phyloP scores from a whole-genome alignment of 2,113 vertebrate genomes.

The Micronycteris hirsuta region DNA sequence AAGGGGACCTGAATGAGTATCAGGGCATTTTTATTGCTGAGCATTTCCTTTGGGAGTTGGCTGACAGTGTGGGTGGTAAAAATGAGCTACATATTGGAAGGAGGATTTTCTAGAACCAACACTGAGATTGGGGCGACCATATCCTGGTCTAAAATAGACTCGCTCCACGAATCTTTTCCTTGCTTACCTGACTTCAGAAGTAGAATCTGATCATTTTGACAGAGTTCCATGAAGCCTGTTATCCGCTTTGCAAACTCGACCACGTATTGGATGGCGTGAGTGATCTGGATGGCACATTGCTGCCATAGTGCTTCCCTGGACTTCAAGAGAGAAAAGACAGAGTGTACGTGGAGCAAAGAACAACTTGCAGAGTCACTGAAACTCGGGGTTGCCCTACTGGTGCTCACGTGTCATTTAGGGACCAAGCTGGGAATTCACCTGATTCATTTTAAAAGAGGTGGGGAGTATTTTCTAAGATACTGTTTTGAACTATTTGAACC shows the following conservation, averaged over 20 bases:
- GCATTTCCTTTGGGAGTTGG: constrained; percentile 30
- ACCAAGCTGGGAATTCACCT: not conserved
- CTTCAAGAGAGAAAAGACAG: constrained; percentile 77
- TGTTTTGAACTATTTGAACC: not conserved
- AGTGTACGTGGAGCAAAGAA: not conserved
- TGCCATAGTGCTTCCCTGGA: constrained; percentile 97
- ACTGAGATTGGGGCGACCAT: not conserved
- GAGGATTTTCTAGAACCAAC: constrained; percentile 30
- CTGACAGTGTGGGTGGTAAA: constrained; percentile 63
- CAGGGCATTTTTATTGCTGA: constrained; percentile 55
- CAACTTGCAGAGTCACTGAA: not conserved
- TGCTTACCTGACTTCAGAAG: constrained; percentile 97
- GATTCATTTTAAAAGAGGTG: not conserved
- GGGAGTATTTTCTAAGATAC: not conserved
- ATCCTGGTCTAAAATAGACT: not conserved
- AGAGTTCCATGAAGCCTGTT: constrained; percentile 99
- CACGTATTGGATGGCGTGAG: constrained; percentile 98
- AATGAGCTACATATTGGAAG: constrained; percentile 8
- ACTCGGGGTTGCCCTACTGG: not conserved
- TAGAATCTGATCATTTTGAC: constrained; percentile 99
- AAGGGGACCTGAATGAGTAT: constrained; percentile 54
- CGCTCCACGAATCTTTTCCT: not conserved
- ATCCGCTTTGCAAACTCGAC: constrained; percentile 99
- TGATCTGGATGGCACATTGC: constrained; percentile 99
- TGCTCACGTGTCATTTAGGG: not conserved